Evolutionary conservation across 2,888 invertebrate species (phyloP), one percentile per base, ranked within the genome.

Genomic region (Drosophila multiciliata): DNA sequence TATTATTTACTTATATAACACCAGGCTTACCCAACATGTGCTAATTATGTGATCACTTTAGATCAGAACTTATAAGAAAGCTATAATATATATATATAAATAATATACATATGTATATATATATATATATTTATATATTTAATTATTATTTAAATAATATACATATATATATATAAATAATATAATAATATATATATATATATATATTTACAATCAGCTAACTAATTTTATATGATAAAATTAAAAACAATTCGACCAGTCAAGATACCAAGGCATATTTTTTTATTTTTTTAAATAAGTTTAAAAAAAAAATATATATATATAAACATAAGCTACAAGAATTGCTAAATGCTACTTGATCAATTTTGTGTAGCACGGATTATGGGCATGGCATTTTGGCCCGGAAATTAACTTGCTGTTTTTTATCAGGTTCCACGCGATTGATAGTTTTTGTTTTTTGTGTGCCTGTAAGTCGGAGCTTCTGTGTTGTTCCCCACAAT

Each of bases 401-500:
- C 23, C 45, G 23, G 23, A 45, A 45, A 45, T 49, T 11, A 29
- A 29, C 26, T 29, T 9, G 4, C 5, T 26, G 26, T 26, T 5
- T 26, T 45, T 45, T 45, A 45, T 45, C 23, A 15, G 7, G 15
- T 23, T 3, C 15, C 15, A 45, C 7, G 12, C 20, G 7, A 45
- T 54, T 17, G 26, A 23, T 36, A 7, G 17, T 36, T 54, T 5
- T 26, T 15, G 17, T 12, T 23, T 23, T 23, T 23, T 23, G n/a
- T n/a, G n/a, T n/a, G 9, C 23, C 50, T 49, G 48, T 38, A 53
- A 48, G 35, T 15, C 20, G 7, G 12, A 49, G 42, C 40, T 49
- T 29, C 26, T 36, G 29, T 33, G 48, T 20, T 62, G 26, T 57
- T 68, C 50, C 64, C 62, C 38, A 52, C 57, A 81, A 75, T 75